Evolutionary conservation across 2,888 invertebrate genomes (phyloP), one percentile per base, ranked within the genome.

Genomic region (Latrodectus hesperus): DNA sequence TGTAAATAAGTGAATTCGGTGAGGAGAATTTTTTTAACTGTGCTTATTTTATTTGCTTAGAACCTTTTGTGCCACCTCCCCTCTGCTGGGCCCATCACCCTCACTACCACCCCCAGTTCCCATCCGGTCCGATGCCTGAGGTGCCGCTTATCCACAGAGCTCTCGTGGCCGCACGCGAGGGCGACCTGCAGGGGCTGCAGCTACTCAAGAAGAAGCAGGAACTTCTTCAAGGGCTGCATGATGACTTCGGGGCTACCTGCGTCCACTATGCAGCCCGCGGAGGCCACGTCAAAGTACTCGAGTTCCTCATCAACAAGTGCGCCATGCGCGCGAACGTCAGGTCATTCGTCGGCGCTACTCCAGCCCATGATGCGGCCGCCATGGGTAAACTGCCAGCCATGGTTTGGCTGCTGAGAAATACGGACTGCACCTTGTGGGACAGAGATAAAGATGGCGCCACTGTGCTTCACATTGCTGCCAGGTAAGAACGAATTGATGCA

Each of bases 301-400:
- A 91, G 76, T 92, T 90, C 84, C 90, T 93, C 6, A 90, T 92
- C 11, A 90, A 90, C 55, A 89, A 91, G 14, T 90, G 90, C 70
- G 89, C 90, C 0, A 91, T 92, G 85, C 89, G 89, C 74, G 91
- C 91, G 53, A 89, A 88, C 16, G 77, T 87, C 49, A 70, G 90
- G 9, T 89, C 90, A 14, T 83, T 89, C 26, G 91, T 91, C 17
- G 93, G 93, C 3, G 92, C 92, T 5, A 92, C 92, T 0, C 91
- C 92, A 5, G 91, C 91, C 9, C 93, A 93, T 79, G 92, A 93
- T 89, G 93, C 92, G 0, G 92, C 92, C 1, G 92, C 92, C 11
- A 91, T 92, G 55, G 93, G 93, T 5, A 91, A 92, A 75, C 88
- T 92, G 16, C 90, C 91, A 9, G 90, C 91, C 9, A 86, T 92